These are phyloP conservation scores for Patella pellucida DNA, from an alignment of 2,888 invertebrate species.

Conservation along the genomic window DNA sequence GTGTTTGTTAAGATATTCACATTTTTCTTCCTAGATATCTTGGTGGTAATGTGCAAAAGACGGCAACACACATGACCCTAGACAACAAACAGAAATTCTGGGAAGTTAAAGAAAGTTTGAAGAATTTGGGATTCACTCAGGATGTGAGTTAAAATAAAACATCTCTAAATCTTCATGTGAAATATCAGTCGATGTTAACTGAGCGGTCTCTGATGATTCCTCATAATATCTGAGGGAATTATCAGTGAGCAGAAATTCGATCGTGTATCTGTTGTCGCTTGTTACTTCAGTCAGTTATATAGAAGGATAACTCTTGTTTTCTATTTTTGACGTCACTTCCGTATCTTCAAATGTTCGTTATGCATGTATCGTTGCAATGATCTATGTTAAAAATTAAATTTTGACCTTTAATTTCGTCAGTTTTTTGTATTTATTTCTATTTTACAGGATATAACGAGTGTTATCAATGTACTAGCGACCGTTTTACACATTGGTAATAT, in stretches of 20 bases:
- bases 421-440: neutral
- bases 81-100: conserved; percentile 53
- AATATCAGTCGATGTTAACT: neutral
- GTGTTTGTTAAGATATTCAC: too few species aligned
- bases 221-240: too few species aligned
- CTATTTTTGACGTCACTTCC: too few species aligned
- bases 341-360: too few species aligned
- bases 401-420: too few species aligned
- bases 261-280: too few species aligned
- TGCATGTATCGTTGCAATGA: too few species aligned
- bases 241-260: too few species aligned
- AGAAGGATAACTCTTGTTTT: too few species aligned
- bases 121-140: conserved; percentile 51
- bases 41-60: conserved; percentile 10
- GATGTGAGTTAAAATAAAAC: conserved; percentile 39
- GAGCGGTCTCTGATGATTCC: neutral
- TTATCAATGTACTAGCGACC: conserved; percentile 60
- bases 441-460: conserved; percentile 59
- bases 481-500: conserved; percentile 67
- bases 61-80: conserved; percentile 16
- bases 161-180: neutral
- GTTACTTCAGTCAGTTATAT: too few species aligned
- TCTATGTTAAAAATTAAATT: too few species aligned
- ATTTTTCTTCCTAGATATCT: conserved; percentile 29
- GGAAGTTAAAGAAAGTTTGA: conserved; percentile 54